Percentiles rank a stretch among this genome's conserved stretches.
These are phyloP conservation scores for Plutomurus gul DNA, from an alignment of 1,140 invertebrate species.

Conservation along the genomic window DNA sequence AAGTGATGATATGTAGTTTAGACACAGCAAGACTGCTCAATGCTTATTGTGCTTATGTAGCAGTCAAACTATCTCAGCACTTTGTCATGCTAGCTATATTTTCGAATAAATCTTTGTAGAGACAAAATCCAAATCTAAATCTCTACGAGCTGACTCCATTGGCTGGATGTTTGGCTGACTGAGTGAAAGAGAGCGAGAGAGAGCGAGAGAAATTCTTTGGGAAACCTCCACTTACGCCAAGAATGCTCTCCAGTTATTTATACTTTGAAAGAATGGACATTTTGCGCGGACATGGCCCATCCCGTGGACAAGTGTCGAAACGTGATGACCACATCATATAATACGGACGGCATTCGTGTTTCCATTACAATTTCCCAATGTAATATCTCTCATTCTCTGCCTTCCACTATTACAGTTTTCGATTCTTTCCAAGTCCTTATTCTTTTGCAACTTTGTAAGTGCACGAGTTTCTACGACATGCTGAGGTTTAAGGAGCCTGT, in stretches of 20 bases:
- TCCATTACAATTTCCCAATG: conserved; percentile 26
- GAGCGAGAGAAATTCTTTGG: background rate
- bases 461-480: background rate
- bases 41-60: too few species aligned
- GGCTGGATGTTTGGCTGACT: background rate
- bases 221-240: background rate
- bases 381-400: conserved; percentile 2
- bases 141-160: background rate
- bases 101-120: background rate
- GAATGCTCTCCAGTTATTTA: background rate
- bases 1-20: too few species aligned
- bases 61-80: background rate
- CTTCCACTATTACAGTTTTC: background rate
- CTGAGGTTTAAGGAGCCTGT: too few species aligned
- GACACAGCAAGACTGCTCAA: background rate
- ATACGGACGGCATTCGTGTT: conserved; percentile 25
- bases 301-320: conserved; percentile 13
- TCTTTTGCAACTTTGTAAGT: background rate
- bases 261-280: conserved; percentile 9
- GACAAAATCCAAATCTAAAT: background rate
- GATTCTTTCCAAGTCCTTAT: background rate
- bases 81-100: conserved; percentile 16
- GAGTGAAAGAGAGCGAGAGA: background rate
- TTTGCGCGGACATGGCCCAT: background rate
- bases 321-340: conserved; percentile 26